A percentile compares a stretch with the other conserved stretches of the same genome.
Conservation (phyloP, 2,888 invertebrate species). For the Lagria hirta region DNA sequence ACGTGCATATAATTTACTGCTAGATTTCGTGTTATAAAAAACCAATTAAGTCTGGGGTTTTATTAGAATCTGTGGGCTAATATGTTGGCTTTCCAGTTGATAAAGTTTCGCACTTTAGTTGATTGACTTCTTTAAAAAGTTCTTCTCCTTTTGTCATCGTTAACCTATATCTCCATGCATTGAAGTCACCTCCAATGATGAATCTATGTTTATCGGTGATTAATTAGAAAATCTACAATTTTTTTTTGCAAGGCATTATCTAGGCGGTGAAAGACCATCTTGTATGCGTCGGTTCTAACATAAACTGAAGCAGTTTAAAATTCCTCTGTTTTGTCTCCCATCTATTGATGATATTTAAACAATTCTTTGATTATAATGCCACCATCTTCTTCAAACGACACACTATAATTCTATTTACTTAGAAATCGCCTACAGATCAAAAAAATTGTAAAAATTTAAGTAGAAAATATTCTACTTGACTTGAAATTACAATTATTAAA, state of each 20-base stretch:
- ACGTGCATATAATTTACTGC: too few species aligned
- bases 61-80: too few species aligned
- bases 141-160: constrained; percentile 1
- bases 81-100: constrained; percentile 1
- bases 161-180: neutral
- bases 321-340: neutral
- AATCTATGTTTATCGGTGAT: neutral
- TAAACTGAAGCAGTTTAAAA: neutral
- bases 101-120: neutral
- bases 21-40: too few species aligned
- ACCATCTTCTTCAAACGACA: too few species aligned
- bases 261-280: neutral
- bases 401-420: constrained; percentile 5
- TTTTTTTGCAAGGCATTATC: neutral
- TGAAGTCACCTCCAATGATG: too few species aligned
- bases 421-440: too few species aligned
- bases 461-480: too few species aligned
- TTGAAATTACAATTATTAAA: too few species aligned
- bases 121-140: neutral
- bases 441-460: too few species aligned
- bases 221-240: neutral
- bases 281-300: neutral
- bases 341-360: neutral
- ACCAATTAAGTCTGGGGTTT: too few species aligned
- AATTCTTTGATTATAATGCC: constrained; percentile 1